These are phyloP conservation scores for Priocnemis perturbator DNA, from an alignment of 2,888 invertebrate species.

Conservation along the genomic window DNA sequence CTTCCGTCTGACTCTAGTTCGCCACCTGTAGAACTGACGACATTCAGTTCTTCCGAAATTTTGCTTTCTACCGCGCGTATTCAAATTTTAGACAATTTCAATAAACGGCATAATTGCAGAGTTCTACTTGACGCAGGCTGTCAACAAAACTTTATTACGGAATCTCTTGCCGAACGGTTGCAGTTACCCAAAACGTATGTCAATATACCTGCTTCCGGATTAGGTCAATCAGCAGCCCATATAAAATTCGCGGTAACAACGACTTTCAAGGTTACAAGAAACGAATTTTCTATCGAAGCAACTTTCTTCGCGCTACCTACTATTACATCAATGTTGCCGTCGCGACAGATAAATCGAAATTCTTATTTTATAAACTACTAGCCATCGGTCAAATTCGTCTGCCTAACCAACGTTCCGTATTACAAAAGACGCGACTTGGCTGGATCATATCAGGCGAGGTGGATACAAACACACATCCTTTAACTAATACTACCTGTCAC, in stretches of 20 bases:
- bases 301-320: conserved; percentile 1
- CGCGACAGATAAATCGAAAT: neutral
- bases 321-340: conserved; percentile 6
- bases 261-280: neutral
- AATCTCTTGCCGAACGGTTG: neutral
- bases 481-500: neutral
- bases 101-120: conserved; percentile 3
- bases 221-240: neutral
- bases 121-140: conserved; percentile 7
- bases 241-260: neutral
- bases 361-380: conserved; percentile 5
- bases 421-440: conserved; percentile 16
- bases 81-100: neutral
- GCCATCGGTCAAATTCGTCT: neutral
- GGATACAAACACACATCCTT: neutral
- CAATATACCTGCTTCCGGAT: neutral
- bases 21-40: neutral
- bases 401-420: neutral
- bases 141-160: conserved; percentile 12
- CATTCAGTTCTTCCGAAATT: neutral
- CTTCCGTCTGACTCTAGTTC: neutral
- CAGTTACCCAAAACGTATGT: neutral
- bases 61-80: conserved; percentile 15
- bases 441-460: conserved; percentile 14
- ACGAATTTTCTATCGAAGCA: neutral